phyloP scores from a whole-genome alignment of 2,888 invertebrate genomes.

The Brenthis ino region DNA sequence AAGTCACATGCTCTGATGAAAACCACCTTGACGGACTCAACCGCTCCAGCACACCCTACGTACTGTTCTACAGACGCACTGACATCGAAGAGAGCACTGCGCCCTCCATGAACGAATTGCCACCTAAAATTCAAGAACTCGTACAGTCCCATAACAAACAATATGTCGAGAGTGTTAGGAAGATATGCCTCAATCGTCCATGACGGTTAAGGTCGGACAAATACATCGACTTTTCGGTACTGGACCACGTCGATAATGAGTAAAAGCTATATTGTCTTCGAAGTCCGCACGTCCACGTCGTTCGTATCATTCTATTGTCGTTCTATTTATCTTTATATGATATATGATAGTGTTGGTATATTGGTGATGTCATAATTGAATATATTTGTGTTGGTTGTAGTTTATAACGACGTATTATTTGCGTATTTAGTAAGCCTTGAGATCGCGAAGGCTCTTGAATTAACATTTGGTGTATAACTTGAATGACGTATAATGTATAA shows the following conservation, averaged over 20 bases:
- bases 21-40: slow-evolving; percentile 84
- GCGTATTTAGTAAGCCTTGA: neutral
- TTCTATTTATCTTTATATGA: too few species aligned
- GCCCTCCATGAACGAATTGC: slow-evolving; percentile 60
- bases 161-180: slow-evolving; percentile 57
- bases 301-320: too few species aligned
- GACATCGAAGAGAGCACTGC: slow-evolving; percentile 68
- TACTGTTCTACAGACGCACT: slow-evolving; percentile 86
- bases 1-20: slow-evolving; percentile 84
- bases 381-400: neutral
- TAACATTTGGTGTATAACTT: neutral
- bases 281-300: too few species aligned
- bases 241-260: slow-evolving; percentile 48
- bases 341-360: too few species aligned
- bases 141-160: slow-evolving; percentile 66
- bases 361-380: too few species aligned
- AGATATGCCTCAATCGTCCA: slow-evolving; percentile 54
- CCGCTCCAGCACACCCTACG: slow-evolving; percentile 91
- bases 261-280: neutral
- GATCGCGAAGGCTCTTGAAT: neutral
- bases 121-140: slow-evolving; percentile 56
- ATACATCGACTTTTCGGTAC: slow-evolving; percentile 54
- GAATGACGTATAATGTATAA: neutral
- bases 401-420: neutral
- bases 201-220: slow-evolving; percentile 64